Conservation (phyloP, 2,888 invertebrate genomes). For the Mythimna albipuncta region DNA sequence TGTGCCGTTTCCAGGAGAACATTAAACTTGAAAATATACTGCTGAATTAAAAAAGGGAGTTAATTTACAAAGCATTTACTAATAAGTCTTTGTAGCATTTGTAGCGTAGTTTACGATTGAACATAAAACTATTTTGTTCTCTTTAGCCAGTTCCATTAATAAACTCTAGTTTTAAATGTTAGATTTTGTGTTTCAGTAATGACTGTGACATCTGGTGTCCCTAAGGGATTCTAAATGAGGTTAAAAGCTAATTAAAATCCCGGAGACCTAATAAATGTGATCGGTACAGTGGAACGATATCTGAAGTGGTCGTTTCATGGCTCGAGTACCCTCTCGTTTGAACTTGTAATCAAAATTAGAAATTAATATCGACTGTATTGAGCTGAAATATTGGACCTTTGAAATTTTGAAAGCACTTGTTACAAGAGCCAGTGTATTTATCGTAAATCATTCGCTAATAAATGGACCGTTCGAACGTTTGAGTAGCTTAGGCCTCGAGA, state of each 20-base stretch:
- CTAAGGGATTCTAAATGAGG: slow-evolving; percentile 41
- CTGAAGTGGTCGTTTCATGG: slow-evolving; percentile 57
- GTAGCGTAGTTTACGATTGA: slow-evolving; percentile 17
- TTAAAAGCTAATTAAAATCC: slow-evolving; percentile 62
- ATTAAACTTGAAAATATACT: slow-evolving; percentile 32
- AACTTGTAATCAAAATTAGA: slow-evolving; percentile 64
- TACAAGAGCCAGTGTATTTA: slow-evolving; percentile 57
- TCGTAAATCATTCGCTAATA: slow-evolving; percentile 59
- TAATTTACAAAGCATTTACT: slow-evolving; percentile 42
- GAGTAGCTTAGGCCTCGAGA: slow-evolving; percentile 25
- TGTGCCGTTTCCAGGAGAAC: slow-evolving; percentile 29
- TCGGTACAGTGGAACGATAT: slow-evolving; percentile 63
- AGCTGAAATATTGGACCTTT: slow-evolving; percentile 63
- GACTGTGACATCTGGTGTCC: slow-evolving; percentile 49
- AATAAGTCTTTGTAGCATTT: slow-evolving; percentile 25
- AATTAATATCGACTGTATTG: slow-evolving; percentile 68
- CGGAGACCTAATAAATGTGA: slow-evolving; percentile 56
- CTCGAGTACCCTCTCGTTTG: slow-evolving; percentile 55
- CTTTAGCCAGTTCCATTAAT: slow-evolving; percentile 17
- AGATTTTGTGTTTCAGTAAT: slow-evolving; percentile 34
- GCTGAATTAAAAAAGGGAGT: slow-evolving; percentile 21
- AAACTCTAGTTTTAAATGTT: slow-evolving; percentile 31
- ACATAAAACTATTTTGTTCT: slow-evolving; percentile 14
- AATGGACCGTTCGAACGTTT: slow-evolving; percentile 52
- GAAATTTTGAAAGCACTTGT: slow-evolving; percentile 59